A percentile compares a stretch with the other conserved stretches of the same genome.
phyloP scores from a whole-genome alignment of 2,113 vertebrate species.

The Echinops telfairi region DNA sequence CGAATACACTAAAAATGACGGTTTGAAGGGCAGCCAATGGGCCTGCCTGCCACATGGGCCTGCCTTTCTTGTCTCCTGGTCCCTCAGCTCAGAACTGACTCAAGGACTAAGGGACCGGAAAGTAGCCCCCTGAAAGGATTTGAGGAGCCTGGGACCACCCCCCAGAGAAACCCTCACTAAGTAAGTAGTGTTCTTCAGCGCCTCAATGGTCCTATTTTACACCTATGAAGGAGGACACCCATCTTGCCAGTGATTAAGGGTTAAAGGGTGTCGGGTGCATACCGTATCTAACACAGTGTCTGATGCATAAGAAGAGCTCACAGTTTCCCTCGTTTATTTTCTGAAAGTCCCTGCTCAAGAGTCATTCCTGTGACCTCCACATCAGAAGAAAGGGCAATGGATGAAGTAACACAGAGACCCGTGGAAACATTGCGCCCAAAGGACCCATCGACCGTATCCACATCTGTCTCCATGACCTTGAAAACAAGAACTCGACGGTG shows the following conservation, averaged over 20 bases:
- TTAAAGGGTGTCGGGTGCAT: fast-evolving
- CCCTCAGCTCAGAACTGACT: not conserved
- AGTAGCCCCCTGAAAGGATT: not conserved
- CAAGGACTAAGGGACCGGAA: not conserved
- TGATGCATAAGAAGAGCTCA: not conserved
- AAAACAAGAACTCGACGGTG: no score
- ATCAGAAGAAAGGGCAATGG: no score
- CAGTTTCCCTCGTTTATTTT: not conserved
- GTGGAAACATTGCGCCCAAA: no score
- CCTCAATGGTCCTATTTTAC: not conserved
- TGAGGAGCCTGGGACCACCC: no score
- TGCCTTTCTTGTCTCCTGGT: not conserved
- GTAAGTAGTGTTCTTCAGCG: not conserved
- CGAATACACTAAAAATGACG: not conserved
- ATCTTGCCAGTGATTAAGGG: not conserved
- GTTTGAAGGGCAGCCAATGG: not conserved
- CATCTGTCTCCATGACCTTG: no score
- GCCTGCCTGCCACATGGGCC: not conserved
- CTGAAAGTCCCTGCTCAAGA: not conserved
- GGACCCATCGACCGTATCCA: no score
- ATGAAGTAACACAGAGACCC: no score
- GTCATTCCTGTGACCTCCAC: not conserved
- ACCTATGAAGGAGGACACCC: not conserved
- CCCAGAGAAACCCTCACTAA: no score
- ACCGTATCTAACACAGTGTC: not conserved